Percentiles rank a stretch among this genome's conserved stretches.
phyloP scores from a whole-genome alignment of 2,888 invertebrate genomes.

The Xestia rhomboidea region DNA sequence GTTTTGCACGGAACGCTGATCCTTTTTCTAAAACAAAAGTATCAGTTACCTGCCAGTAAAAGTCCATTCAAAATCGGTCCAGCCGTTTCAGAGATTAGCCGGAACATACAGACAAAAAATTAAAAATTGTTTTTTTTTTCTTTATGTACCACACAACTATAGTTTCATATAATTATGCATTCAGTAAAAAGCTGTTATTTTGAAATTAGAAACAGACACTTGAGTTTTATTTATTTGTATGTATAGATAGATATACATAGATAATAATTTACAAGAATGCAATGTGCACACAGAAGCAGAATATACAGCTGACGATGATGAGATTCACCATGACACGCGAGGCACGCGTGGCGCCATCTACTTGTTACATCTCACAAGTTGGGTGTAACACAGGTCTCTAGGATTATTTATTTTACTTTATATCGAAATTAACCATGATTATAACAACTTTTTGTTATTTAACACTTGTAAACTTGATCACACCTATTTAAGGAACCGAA shows the following conservation, averaged over 20 bases:
- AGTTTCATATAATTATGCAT: not conserved
- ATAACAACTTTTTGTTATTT: slow-evolving; percentile 20
- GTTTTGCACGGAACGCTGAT: not conserved
- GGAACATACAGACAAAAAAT: too few species aligned
- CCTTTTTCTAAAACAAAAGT: not conserved
- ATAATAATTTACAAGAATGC: slow-evolving; percentile 40
- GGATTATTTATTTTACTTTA: not conserved
- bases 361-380: not conserved
- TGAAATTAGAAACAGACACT: not conserved
- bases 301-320: slow-evolving; percentile 38
- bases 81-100: not conserved
- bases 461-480: slow-evolving; percentile 47
- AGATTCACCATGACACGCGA: slow-evolving; percentile 19
- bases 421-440: slow-evolving; percentile 15
- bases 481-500: slow-evolving; percentile 45
- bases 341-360: not conserved
- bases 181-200: not conserved
- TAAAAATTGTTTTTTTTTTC: too few species aligned
- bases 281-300: slow-evolving; percentile 53
- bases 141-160: too few species aligned
- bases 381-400: not conserved
- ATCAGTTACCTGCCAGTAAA: not conserved
- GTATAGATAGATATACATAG: not conserved
- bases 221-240: not conserved
- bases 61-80: not conserved